Conservation (phyloP, 2,888 invertebrate species). For the Tricholauxania praeusta region DNA sequence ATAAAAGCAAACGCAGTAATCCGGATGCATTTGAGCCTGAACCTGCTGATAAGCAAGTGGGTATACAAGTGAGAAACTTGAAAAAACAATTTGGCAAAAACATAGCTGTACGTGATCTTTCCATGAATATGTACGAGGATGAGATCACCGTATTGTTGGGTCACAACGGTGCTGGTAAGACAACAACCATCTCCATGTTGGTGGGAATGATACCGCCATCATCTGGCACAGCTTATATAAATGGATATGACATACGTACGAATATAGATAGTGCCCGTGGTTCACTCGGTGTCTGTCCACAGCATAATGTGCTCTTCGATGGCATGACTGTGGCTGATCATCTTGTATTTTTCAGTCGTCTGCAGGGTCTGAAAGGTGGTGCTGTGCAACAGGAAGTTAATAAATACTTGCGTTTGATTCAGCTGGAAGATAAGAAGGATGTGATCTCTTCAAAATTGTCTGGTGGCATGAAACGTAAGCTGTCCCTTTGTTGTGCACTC, state of each 20-base stretch:
- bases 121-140: conserved; percentile 83
- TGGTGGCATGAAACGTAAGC: conserved; percentile 81
- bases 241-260: conserved; percentile 75
- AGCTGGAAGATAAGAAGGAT: conserved; percentile 75
- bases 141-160: conserved; percentile 87
- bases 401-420: conserved; percentile 73
- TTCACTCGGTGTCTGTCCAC: conserved; percentile 83
- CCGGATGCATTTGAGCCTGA: conserved; percentile 38
- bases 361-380: conserved; percentile 73
- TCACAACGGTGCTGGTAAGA: conserved; percentile 87
- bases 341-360: conserved; percentile 80
- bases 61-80: conserved; percentile 72
- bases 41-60: conserved; percentile 65
- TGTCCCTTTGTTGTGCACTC: conserved; percentile 80
- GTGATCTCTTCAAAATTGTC: conserved; percentile 73
- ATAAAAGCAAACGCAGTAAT: conserved; percentile 14
- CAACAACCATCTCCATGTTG: conserved; percentile 91
- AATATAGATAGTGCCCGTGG: conserved; percentile 74
- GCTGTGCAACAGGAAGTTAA: conserved; percentile 72
- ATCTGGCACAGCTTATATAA: conserved; percentile 76
- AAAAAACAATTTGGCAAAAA: conserved; percentile 72
- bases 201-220: conserved; percentile 79
- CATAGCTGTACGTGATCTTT: conserved; percentile 75
- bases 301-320: conserved; percentile 84
- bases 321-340: conserved; percentile 85